Evolutionary conservation across 2,113 vertebrate genomes (phyloP), one percentile per base, ranked within the genome.

Genomic region (Hippolais icterina): DNA sequence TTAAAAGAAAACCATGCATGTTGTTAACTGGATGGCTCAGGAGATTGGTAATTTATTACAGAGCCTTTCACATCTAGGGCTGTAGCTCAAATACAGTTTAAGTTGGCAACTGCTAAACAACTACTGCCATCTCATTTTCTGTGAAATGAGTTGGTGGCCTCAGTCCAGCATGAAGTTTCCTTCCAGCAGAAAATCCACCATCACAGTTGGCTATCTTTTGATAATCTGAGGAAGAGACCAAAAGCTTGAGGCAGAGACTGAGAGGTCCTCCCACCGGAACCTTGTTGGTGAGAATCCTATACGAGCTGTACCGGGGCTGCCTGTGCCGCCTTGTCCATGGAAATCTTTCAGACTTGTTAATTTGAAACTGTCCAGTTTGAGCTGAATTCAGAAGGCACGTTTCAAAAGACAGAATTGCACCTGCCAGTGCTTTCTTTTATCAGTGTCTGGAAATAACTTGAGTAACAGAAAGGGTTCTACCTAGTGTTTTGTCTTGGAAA

Each of bases 11-110:
- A 81, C 29, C 12, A 5, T 63, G 49, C 46, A 11, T 61, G 53
- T 66, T 78, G 50, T 96, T 92, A 83, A 96, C 87, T 96, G 96
- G 96, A 97, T 97, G 95, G 93, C 93, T 96, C 94, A 96, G 94
- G 93, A 95, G 95, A 91, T 96, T 89, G 94, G 93, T 94, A 95
- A 94, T 79, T 81, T 86, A 66, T 86, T 89, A 92, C 92, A 97
- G 94, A 97, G 94, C 96, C 92, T 94, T 94, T 94, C 96, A 95
- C 94, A 57, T 96, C 33, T 91, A 88, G 68, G 71, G 89, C 75
- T 82, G 65, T 84, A 85, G 61, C 44, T 89, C n/a, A 77, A 94
- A 60, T 69, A 28, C 17, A 10, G 16, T 87, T 57, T 37, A 60
- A 74, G 77, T 27, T 94, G 66, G 41, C 49, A 59, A 54, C 47